phyloP scores from a whole-genome alignment of 2,888 invertebrate genomes.

The Tachystola acroxantha region DNA sequence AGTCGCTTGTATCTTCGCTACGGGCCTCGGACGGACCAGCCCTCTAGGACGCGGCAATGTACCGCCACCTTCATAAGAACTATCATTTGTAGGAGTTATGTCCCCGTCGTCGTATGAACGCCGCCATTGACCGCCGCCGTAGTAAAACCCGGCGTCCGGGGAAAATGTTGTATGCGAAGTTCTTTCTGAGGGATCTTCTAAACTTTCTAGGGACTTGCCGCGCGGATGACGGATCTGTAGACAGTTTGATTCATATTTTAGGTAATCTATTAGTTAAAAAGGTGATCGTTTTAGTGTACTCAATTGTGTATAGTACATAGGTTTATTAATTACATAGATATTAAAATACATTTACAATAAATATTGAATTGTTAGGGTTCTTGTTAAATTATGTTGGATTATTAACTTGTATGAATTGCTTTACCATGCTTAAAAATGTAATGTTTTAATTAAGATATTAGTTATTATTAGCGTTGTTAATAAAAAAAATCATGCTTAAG shows the following conservation, averaged over 20 bases:
- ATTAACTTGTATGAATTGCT: constrained; percentile 5
- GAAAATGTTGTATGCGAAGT: constrained; percentile 79
- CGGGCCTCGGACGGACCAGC: constrained; percentile 87
- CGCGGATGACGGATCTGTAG: constrained; percentile 88
- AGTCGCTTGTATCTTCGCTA: constrained; percentile 85
- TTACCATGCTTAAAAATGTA: constrained; percentile 15
- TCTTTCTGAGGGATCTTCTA: constrained; percentile 87
- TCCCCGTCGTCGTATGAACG: constrained; percentile 94
- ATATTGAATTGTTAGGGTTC: constrained; percentile 1
- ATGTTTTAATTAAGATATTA: neutral
- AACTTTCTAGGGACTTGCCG: constrained; percentile 90
- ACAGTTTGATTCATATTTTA: constrained; percentile 14
- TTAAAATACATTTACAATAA: constrained; percentile 11
- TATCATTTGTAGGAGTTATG: constrained; percentile 90
- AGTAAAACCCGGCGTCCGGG: constrained; percentile 77
- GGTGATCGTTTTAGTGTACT: neutral
- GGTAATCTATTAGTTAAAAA: neutral
- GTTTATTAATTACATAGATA: constrained; percentile 6
- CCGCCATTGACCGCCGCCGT: constrained; percentile 82
- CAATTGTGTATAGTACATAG: neutral
- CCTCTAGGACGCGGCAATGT: constrained; percentile 92
- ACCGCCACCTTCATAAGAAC: constrained; percentile 84
- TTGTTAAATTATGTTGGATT: neutral
- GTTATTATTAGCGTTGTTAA: neutral
- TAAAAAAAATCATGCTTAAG: neutral